These are phyloP conservation scores for Aspidiotus rigidus DNA, from an alignment of 2,888 invertebrate genomes.

Conservation along the genomic window DNA sequence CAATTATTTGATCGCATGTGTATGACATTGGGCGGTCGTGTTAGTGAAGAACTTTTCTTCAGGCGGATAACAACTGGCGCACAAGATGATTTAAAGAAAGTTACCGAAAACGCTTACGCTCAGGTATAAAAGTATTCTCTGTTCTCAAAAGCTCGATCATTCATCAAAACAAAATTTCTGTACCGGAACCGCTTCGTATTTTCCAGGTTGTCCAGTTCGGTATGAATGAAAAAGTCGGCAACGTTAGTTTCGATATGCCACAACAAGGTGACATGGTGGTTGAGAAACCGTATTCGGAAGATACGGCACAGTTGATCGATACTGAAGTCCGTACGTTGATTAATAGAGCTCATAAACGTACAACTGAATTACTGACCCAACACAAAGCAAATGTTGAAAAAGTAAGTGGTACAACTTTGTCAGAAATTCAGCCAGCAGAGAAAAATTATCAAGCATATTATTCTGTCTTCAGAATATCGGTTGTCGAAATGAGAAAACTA, in stretches of 20 bases:
- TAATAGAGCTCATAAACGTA: conserved; percentile 66
- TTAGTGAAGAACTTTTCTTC: conserved; percentile 95
- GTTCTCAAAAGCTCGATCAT: too few species aligned
- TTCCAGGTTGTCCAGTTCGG: conserved; percentile 81
- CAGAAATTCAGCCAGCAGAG: too few species aligned
- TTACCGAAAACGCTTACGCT: conserved; percentile 95
- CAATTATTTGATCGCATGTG: conserved; percentile 97
- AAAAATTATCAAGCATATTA: neutral
- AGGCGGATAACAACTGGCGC: conserved; percentile 94
- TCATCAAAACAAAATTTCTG: too few species aligned
- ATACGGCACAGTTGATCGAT: conserved; percentile 92
- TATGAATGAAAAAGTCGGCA: conserved; percentile 95
- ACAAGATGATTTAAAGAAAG: conserved; percentile 95
- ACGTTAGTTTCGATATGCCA: conserved; percentile 91
- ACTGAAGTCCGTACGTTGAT: conserved; percentile 76
- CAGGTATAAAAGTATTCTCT: conserved; percentile 49
- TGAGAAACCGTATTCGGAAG: conserved; percentile 96
- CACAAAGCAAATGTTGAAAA: conserved; percentile 82
- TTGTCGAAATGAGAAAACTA: neutral
- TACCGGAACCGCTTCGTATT: neutral
- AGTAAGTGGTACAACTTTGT: conserved; percentile 43
- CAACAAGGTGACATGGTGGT: conserved; percentile 84
- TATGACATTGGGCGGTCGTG: conserved; percentile 97
- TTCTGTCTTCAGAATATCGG: neutral
- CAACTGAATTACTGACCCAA: conserved; percentile 62